Conservation (phyloP, 2,888 invertebrate genomes). For the Carabus problematicus region DNA sequence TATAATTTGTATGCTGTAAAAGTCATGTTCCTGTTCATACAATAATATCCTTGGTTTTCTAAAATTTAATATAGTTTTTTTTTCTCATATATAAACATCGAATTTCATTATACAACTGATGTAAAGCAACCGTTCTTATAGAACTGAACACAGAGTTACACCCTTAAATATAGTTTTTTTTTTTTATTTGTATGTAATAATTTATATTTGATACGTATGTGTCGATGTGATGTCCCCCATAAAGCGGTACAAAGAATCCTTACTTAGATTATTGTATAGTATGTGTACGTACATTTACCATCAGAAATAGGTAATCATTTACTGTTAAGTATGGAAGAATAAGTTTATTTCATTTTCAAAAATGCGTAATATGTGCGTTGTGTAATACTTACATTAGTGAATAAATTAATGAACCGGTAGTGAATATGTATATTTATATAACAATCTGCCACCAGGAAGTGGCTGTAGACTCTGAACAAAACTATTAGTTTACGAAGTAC, state of each 20-base stretch:
- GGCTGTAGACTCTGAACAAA: not conserved
- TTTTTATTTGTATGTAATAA: constrained; percentile 16
- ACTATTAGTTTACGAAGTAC: constrained; percentile 1
- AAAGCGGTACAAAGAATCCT: constrained; percentile 35
- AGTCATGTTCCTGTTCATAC: constrained; percentile 36
- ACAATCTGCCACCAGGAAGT: too few species aligned
- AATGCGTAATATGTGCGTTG: constrained; percentile 39
- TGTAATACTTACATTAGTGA: constrained; percentile 28
- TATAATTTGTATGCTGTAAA: constrained; percentile 40
- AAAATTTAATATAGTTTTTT: constrained; percentile 38
- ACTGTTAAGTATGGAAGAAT: constrained; percentile 39
- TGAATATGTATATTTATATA: constrained; percentile 6
- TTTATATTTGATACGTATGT: constrained; percentile 40
- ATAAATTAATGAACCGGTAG: constrained; percentile 18
- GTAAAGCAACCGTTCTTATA: constrained; percentile 38
- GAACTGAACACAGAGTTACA: constrained; percentile 42
- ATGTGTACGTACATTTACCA: constrained; percentile 10
- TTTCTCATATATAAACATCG: constrained; percentile 38
- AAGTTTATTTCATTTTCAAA: constrained; percentile 37
- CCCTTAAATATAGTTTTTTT: constrained; percentile 18
- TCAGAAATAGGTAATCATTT: too few species aligned
- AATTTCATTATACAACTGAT: constrained; percentile 39
- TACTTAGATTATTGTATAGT: constrained; percentile 19
- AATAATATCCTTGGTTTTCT: constrained; percentile 36
- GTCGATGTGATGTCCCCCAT: constrained; percentile 35